Evolutionary conservation across 2,797 vertebrate species (phyloP).

Genomic region (Yasuhikotakia modesta): DNA sequence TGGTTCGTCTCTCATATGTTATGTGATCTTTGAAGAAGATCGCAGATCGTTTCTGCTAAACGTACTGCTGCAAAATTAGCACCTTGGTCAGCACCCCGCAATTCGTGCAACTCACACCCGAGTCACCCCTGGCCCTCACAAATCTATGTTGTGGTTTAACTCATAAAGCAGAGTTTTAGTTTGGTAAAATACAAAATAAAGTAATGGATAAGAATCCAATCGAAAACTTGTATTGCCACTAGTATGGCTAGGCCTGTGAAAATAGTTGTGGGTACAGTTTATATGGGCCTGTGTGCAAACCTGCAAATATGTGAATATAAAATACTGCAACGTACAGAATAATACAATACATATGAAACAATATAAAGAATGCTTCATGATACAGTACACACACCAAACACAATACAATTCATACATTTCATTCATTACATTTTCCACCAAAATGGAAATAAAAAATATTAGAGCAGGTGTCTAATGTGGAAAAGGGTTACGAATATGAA

Average conservation of each 20-base stretch:
- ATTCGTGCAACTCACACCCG: background rate
- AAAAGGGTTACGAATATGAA: too few species aligned
- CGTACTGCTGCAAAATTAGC: conserved; percentile 64
- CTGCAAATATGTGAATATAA: too few species aligned
- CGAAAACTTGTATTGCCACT: too few species aligned
- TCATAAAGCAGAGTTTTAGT: background rate
- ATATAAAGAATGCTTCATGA: background rate
- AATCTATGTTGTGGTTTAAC: background rate
- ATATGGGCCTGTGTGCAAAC: too few species aligned
- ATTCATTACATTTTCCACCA: too few species aligned
- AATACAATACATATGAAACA: background rate
- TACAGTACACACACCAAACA: background rate
- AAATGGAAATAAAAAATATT: background rate
- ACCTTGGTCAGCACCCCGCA: conserved; percentile 76
- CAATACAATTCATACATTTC: background rate
- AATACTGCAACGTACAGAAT: too few species aligned
- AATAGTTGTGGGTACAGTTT: too few species aligned
- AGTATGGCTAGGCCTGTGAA: too few species aligned
- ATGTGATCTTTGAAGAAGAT: background rate
- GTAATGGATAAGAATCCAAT: background rate
- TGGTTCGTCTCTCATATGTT: background rate
- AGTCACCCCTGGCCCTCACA: background rate
- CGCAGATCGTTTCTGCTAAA: background rate
- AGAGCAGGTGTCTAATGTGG: background rate
- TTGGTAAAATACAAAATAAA: background rate